Conservation (phyloP, 1,140 invertebrate genomes). For the Rhynchophorus ferrugineus region DNA sequence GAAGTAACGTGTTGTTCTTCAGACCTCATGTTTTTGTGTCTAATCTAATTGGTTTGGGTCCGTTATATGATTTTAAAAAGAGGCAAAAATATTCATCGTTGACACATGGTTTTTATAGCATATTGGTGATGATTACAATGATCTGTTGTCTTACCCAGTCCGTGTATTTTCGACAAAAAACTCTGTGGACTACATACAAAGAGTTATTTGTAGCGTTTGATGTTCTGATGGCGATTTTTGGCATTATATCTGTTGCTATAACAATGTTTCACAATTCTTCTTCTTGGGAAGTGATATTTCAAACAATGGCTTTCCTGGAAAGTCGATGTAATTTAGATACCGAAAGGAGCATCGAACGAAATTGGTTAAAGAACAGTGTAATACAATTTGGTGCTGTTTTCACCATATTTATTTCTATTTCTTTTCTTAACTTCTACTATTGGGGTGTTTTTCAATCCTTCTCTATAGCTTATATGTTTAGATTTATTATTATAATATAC, state of each 20-base stretch:
- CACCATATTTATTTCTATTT: too few relatives aligned
- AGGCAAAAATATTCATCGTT: background rate
- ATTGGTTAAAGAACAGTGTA: background rate
- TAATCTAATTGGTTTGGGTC: background rate
- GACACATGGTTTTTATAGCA: background rate
- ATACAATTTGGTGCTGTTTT: background rate
- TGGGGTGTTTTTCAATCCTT: too few relatives aligned
- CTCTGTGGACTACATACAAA: background rate
- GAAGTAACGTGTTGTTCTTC: background rate
- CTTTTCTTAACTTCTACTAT: too few relatives aligned
- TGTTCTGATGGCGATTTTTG: background rate
- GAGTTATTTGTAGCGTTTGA: background rate
- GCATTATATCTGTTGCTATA: background rate
- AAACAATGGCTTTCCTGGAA: background rate
- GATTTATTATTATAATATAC: background rate
- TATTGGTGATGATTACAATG: background rate
- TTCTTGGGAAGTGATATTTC: background rate
- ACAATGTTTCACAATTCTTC: background rate
- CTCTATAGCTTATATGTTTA: too few relatives aligned
- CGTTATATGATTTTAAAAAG: background rate
- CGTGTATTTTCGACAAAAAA: background rate
- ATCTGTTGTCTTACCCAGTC: background rate
- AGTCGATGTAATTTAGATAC: background rate
- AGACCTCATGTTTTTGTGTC: background rate
- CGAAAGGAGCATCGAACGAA: background rate